Conservation (phyloP, 2,113 vertebrate species). For the Gyps fulvus region DNA sequence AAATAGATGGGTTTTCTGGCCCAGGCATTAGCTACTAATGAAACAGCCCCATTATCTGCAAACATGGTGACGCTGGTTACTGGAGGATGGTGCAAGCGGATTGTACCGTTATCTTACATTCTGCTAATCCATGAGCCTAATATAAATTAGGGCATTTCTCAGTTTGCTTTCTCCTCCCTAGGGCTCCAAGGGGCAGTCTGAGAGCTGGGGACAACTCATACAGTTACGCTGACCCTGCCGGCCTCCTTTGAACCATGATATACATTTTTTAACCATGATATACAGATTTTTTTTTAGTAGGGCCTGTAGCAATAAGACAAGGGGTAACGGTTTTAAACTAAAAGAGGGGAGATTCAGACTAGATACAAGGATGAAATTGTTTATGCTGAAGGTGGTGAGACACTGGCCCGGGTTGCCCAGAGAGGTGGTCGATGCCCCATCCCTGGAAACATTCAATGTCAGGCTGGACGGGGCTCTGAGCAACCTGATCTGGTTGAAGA, state of each 20-base stretch:
- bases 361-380: background rate
- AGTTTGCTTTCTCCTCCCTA: background rate
- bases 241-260: background rate
- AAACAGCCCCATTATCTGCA: background rate
- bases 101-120: too few species aligned
- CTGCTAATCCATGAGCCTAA: background rate
- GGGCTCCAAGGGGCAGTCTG: background rate
- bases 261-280: background rate
- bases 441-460: fast-evolving
- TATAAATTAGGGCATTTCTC: background rate
- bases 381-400: fast-evolving
- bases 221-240: too few species aligned
- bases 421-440: background rate
- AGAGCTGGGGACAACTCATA: background rate
- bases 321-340: background rate
- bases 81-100: background rate
- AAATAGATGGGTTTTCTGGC: background rate
- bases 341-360: background rate
- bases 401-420: background rate
- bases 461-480: background rate
- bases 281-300: background rate
- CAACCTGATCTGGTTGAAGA: fast-evolving
- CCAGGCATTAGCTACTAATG: background rate
- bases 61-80: background rate
- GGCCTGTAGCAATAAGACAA: background rate